Evolutionary conservation across 2,888 invertebrate species (phyloP), one percentile per base, ranked within the genome.

Genomic region (Drosophila mayaguana): DNA sequence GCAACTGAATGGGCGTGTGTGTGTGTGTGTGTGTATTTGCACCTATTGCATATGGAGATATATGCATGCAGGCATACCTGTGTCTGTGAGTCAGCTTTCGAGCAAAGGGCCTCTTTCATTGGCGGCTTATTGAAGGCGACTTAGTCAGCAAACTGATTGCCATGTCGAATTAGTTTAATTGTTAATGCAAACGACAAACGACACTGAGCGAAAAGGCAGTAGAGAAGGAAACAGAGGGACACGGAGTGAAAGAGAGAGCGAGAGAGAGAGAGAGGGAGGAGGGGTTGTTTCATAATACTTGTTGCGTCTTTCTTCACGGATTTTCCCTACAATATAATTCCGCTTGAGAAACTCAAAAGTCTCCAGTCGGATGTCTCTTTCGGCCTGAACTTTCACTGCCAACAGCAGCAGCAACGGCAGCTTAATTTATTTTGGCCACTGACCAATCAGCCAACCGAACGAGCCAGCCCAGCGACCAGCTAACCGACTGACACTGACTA

Each of bases 241-340:
- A 2, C 1, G 8, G 16, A 8, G 25, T 18, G 18, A 45, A 18
- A 18, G 20, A 40, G 12, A 59, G 9, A 62, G 16, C 34, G 54
- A 68, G 32, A 60, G 32, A 42, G 25, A 25, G 46, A 22, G 50
- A 48, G 48, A 12, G 28, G 1, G n/a, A 50, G 45, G 48, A 12
- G 28, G 1, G n/a, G n/a, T 18, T 53, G 77, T 88, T 80, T 90
- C 83, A 79, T 83, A 90, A 90, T 85, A 63, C 53, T 42, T 72
- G 78, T 78, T 74, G 73, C 74, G 85, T 84, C 82, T 89, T 78
- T 84, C 75, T 84, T 82, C 81, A 81, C 85, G 91, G 90, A 83
- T 89, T 91, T 50, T 90, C 87, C 90, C 91, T 91, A 78, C 72
- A 83, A 85, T 81, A 88, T 81, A 77, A 86, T 79, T 83, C 78